Conservation (phyloP, 2,113 vertebrate genomes). For the Psilopsiagon aymara region DNA sequence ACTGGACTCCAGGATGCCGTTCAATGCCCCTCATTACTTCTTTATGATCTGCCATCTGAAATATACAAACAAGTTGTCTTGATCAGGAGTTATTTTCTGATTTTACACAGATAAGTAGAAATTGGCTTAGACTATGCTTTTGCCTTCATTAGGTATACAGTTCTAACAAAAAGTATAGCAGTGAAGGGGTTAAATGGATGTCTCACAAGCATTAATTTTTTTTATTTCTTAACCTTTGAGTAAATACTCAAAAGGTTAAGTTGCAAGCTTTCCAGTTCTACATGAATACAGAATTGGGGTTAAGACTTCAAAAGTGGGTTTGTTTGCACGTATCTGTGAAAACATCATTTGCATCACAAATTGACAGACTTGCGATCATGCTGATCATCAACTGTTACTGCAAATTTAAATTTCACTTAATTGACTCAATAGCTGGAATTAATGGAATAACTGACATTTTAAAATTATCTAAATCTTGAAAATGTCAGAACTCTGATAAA, state of each 20-base stretch:
- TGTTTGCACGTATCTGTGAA: background rate
- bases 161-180: background rate
- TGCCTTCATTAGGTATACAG: background rate
- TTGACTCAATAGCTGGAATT: background rate
- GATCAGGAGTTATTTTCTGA: background rate
- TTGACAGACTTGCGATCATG: background rate
- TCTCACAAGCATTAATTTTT: background rate
- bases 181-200: background rate
- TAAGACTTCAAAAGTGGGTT: background rate
- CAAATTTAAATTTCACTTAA: background rate
- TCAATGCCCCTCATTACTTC: constrained; percentile 89
- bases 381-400: background rate
- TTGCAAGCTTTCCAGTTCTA: background rate
- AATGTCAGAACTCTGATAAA: background rate
- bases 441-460: background rate
- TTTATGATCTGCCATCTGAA: constrained; percentile 93
- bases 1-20: constrained; percentile 81
- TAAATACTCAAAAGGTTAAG: background rate
- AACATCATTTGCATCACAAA: background rate
- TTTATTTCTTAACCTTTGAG: background rate
- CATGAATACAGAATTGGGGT: background rate
- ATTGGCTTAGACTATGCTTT: background rate
- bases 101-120: background rate
- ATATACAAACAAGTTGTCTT: constrained; percentile 20
- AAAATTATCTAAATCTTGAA: background rate